These are phyloP conservation scores for Cheumatopsyche charites DNA, from an alignment of 1,140 invertebrate species.

Conservation along the genomic window DNA sequence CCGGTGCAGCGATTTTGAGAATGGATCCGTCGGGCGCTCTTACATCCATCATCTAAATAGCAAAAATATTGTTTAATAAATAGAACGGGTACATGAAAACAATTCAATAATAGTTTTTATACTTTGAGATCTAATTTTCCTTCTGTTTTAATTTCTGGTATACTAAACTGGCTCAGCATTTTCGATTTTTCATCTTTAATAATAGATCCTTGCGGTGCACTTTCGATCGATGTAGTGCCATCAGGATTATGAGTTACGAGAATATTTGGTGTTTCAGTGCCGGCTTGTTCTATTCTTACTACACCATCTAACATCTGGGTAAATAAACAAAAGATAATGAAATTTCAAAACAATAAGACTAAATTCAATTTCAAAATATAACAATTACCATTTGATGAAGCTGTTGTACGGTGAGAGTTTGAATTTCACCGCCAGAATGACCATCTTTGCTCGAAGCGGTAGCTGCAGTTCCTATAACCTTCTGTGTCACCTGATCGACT, in stretches of 20 bases:
- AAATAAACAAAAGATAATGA: constrained; percentile 5
- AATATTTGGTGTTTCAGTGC: constrained; percentile 58
- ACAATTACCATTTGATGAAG: constrained; percentile 61
- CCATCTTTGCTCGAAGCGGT: constrained; percentile 52
- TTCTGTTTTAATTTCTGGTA: constrained; percentile 59
- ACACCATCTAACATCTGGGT: constrained; percentile 59
- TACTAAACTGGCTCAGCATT: constrained; percentile 56
- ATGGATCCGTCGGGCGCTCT: constrained; percentile 71
- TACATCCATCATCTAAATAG: constrained; percentile 72
- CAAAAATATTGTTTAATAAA: constrained; percentile 46
- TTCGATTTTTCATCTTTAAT: constrained; percentile 58
- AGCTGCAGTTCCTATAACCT: constrained; percentile 58
- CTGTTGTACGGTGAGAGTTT: constrained; percentile 60
- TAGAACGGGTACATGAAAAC: too few relatives aligned
- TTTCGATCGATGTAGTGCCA: constrained; percentile 60
- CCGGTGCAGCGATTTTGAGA: constrained; percentile 73
- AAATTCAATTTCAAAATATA: too few relatives aligned
- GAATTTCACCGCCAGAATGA: constrained; percentile 53
- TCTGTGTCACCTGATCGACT: constrained; percentile 58
- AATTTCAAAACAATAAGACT: too few relatives aligned
- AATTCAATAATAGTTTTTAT: background rate
- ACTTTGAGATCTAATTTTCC: constrained; percentile 59
- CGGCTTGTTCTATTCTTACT: constrained; percentile 59
- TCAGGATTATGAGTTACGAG: constrained; percentile 60
- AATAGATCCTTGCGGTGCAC: constrained; percentile 51